phyloP scores from a whole-genome alignment of 2,113 vertebrate genomes.

The Phalacrocorax pelagicus region DNA sequence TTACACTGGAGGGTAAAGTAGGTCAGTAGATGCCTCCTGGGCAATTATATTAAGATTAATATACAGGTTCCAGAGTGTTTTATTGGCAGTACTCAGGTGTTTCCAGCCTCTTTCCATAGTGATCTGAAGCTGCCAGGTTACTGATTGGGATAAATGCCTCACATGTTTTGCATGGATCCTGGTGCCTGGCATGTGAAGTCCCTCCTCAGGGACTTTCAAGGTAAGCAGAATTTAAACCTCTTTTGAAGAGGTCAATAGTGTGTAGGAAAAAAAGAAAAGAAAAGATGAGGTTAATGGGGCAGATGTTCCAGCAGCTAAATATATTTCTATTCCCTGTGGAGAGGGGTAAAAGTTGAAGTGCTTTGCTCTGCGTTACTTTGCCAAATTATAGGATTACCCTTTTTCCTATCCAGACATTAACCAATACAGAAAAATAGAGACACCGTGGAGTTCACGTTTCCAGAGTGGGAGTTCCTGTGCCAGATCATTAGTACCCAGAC shows the following conservation, averaged over 20 bases:
- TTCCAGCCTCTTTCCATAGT: not conserved
- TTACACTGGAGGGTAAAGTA: not conserved
- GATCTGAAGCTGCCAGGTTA: not conserved
- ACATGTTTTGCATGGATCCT: not conserved
- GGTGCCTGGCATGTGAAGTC: not conserved
- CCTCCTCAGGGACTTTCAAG: not conserved
- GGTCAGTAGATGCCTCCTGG: not conserved
- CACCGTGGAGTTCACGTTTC: not conserved
- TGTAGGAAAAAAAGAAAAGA: not conserved
- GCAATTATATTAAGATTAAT: constrained; percentile 22
- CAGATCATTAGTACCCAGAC: not conserved
- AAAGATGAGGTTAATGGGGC: not conserved
- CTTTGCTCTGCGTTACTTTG: not conserved
- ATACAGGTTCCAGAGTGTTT: not conserved
- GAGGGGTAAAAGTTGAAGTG: not conserved
- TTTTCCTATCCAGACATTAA: not conserved
- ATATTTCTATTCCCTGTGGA: not conserved
- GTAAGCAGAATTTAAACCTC: not conserved
- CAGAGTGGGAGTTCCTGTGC: not conserved
- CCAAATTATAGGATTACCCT: constrained; percentile 8
- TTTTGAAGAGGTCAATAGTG: not conserved
- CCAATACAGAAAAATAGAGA: not conserved
- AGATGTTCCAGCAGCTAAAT: constrained; percentile 14
- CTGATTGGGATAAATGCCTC: not conserved
- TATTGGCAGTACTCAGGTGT: not conserved